Percentiles rank a stretch among this genome's conserved stretches.
These are phyloP conservation scores for Agonum fuliginosum DNA, from an alignment of 2,888 invertebrate species.

Conservation along the genomic window DNA sequence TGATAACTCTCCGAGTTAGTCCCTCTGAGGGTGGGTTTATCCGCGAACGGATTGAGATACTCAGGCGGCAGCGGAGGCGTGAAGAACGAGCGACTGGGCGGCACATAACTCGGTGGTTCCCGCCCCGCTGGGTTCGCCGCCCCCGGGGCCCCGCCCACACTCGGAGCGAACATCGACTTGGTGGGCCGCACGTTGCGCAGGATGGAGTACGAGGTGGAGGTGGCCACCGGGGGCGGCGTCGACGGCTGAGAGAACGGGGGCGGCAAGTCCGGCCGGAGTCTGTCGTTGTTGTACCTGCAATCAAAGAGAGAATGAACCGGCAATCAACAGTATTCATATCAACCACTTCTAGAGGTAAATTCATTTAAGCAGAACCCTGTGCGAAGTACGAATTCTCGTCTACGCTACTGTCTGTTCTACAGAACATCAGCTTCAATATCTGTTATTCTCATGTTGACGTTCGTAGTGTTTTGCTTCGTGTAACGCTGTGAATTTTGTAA, in stretches of 20 bases:
- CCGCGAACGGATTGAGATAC: conserved; percentile 90
- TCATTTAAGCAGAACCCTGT: too few species aligned
- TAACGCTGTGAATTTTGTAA: too few species aligned
- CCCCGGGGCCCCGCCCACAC: background rate
- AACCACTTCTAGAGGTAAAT: too few species aligned
- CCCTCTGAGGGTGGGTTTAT: conserved; percentile 89
- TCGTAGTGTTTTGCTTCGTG: too few species aligned
- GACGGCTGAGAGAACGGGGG: conserved; percentile 66
- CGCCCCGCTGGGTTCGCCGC: conserved; percentile 70
- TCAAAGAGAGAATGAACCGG: too few species aligned
- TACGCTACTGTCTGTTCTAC: too few species aligned
- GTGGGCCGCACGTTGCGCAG: conserved; percentile 78
- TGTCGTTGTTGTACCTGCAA: conserved; percentile 72
- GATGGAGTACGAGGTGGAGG: conserved; percentile 75
- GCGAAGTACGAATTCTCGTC: too few species aligned
- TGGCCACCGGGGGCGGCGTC: conserved; percentile 64
- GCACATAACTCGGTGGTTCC: conserved; percentile 88
- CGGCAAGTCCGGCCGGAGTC: conserved; percentile 69
- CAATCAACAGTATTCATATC: too few species aligned
- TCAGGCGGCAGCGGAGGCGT: conserved; percentile 90
- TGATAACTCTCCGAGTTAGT: conserved; percentile 78
- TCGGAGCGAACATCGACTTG: conserved; percentile 73
- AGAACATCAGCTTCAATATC: too few species aligned
- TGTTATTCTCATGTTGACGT: too few species aligned
- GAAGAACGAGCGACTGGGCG: conserved; percentile 84